phyloP scores from a whole-genome alignment of 2,113 vertebrate species.

The Hippopotamus amphibius region DNA sequence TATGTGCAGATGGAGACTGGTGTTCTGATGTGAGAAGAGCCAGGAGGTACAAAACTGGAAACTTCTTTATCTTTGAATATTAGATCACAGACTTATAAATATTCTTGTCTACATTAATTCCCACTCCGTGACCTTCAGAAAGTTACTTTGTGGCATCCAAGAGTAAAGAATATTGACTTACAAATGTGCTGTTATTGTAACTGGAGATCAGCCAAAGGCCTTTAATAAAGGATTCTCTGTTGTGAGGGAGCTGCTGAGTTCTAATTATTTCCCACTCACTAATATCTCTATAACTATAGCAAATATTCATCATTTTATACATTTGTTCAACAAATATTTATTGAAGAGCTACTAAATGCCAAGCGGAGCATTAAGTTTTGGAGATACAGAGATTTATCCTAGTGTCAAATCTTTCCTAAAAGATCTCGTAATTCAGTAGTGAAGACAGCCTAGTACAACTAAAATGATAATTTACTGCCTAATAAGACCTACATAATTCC shows the following conservation, averaged over 20 bases:
- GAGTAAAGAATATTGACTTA: constrained; percentile 43
- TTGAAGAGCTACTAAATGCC: background rate
- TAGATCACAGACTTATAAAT: constrained; percentile 27
- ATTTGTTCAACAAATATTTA: background rate
- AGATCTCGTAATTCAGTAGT: background rate
- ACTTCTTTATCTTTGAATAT: background rate
- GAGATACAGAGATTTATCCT: background rate
- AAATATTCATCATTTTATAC: background rate
- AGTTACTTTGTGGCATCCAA: background rate
- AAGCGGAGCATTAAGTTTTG: background rate
- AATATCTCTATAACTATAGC: background rate
- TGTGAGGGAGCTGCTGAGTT: background rate
- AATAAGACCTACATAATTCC: background rate
- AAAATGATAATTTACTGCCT: background rate
- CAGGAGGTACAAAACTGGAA: background rate
- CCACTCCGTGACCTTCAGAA: background rate
- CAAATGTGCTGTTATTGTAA: background rate
- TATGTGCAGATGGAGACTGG: background rate
- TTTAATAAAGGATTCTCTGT: background rate
- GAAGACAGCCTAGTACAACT: background rate
- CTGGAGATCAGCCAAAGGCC: background rate
- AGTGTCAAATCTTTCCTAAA: background rate
- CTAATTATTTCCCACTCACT: background rate
- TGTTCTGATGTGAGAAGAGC: background rate
- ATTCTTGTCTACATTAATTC: background rate